Base-by-base conservation (phyloP, 2,888 invertebrate genomes). In the Sphaerophoria taeniata region DNA sequence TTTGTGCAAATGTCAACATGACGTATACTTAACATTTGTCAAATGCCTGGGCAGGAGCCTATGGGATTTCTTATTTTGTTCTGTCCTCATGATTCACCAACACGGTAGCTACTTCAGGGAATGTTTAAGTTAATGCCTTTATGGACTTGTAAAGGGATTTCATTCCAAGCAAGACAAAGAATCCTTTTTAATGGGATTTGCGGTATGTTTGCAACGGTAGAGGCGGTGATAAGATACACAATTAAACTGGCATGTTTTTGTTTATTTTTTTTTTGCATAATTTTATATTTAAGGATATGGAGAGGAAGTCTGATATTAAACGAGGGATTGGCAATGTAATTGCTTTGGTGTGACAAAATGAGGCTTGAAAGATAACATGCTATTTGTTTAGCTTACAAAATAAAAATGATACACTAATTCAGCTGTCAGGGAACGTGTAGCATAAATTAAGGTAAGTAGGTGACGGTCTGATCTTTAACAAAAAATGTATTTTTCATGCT, bases 21-120 rank as follows among this genome's bases (percentile, higher is more conserved):
- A 75, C 83, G 75, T 84, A 75, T 78, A 31, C 43, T 45, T 14
- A 73, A 58, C 63, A 78, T 70, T 74, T 58, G 56, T n/a, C 56
- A 63, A 45, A 78, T 39, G 69, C 24, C 60, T 49, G 49, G 49
- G 49, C 9, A 47, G 74, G 79, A 60, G 84, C 71, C 79, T 34
- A 3, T 11, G 14, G 36, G 39, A 58, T 45, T 70, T 51, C 53
- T 71, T 70, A 63, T 34, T 67, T 55, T 47, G 9, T 78, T 24
- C 24, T 24, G 24, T 61, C 67, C 71, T 72, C 61, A 43, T 43
- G 67, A 84, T 45, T 14, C 60, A 51, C 16, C 69, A 53, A 71
- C 71, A 71, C 43, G 31, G 16, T 70, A 6, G 11, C n/a, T 36
- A 16, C 11, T 24, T 67, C 51, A 39, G 16, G 45, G 53, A 34